These are phyloP conservation scores for Gyrodactylus salaris DNA, from an alignment of 1,140 invertebrate species.

Conservation along the genomic window DNA sequence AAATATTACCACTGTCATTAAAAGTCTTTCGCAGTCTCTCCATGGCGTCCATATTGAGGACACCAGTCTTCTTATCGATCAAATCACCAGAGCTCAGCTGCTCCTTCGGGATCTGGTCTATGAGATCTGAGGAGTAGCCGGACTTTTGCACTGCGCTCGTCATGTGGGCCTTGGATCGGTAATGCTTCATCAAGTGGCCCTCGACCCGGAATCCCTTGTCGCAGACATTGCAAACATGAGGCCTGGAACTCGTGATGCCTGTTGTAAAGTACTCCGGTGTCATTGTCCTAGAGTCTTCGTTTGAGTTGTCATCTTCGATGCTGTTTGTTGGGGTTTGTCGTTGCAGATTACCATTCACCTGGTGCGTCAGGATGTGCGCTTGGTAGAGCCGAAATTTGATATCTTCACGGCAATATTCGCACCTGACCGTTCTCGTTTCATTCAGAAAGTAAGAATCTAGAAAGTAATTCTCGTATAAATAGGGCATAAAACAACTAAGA, in stretches of 20 bases:
- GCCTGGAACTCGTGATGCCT: slow-evolving; percentile 52
- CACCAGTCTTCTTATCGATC: background rate
- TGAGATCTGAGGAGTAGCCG: background rate
- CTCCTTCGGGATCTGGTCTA: background rate
- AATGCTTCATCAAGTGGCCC: slow-evolving; percentile 70
- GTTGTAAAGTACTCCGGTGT: background rate
- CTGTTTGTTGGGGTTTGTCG: background rate
- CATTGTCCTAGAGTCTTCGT: background rate
- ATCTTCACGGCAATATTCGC: background rate
- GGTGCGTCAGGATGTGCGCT: background rate
- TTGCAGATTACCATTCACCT: background rate
- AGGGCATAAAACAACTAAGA: no score
- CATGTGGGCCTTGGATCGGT: slow-evolving; percentile 41
- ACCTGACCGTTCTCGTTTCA: background rate
- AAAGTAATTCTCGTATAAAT: no score
- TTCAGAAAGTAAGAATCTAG: background rate
- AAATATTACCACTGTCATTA: no score
- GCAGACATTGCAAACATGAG: slow-evolving; percentile 70
- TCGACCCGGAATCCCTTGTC: slow-evolving; percentile 77
- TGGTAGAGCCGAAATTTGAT: background rate
- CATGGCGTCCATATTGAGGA: background rate
- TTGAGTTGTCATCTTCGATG: no score
- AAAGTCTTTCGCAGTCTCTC: no score
- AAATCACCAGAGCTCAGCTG: background rate
- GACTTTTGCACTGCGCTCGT: background rate